phyloP scores from a whole-genome alignment of 2,888 invertebrate species.

The Cetonia aurata region DNA sequence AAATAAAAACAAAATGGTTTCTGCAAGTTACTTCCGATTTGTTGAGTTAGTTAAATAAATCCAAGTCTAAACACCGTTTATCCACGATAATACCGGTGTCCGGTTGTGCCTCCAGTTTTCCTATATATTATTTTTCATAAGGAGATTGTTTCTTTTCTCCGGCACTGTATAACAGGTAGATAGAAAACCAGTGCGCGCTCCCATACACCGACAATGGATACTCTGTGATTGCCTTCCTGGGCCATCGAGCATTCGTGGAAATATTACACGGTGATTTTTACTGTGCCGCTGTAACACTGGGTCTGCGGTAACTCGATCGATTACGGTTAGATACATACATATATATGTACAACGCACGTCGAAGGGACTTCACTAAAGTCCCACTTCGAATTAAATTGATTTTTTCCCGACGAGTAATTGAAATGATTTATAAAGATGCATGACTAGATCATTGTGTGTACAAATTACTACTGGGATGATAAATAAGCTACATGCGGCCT shows the following conservation, averaged over 20 bases:
- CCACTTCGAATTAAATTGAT: conserved; percentile 35
- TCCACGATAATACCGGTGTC: too few species aligned
- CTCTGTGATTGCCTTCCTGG: conserved; percentile 37
- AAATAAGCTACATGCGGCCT: conserved; percentile 3
- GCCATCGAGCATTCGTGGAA: conserved; percentile 31
- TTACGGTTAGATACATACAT: conserved; percentile 14
- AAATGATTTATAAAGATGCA: conserved; percentile 29
- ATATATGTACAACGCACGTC: too few species aligned
- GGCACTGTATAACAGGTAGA: conserved; percentile 22
- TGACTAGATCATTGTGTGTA: conserved; percentile 31
- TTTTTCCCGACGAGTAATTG: conserved; percentile 31
- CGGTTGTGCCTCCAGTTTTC: too few species aligned
- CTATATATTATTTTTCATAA: too few species aligned
- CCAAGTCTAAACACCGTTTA: too few species aligned
- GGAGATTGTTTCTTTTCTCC: conserved; percentile 1
- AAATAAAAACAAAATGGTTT: too few species aligned
- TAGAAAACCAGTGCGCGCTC: conserved; percentile 19
- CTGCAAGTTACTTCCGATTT: too few species aligned
- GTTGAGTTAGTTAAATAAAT: too few species aligned
- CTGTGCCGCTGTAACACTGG: conserved; percentile 33
- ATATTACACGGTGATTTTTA: conserved; percentile 34
- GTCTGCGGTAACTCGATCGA: conserved; percentile 34
- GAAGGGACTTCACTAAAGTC: conserved; percentile 30
- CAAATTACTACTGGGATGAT: conserved; percentile 15
- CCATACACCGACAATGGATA: conserved; percentile 26